Percentiles rank a stretch among this genome's conserved stretches.
phyloP scores from a whole-genome alignment of 1,140 invertebrate species.

The Ctenoplectra terminalis region DNA sequence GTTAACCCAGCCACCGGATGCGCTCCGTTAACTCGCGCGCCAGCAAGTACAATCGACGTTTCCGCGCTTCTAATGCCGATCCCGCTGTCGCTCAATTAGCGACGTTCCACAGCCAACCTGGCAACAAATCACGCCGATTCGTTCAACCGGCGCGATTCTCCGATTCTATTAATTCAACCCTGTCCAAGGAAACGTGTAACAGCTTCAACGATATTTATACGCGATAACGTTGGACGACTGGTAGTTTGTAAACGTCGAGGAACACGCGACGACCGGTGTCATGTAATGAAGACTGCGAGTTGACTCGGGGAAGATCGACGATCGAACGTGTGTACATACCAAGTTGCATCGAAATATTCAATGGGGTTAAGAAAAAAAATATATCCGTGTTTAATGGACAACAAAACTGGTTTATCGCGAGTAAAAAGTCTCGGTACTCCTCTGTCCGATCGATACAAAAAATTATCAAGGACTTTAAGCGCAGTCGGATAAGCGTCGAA shows the following conservation, averaged over 20 bases:
- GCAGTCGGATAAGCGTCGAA: too few relatives aligned
- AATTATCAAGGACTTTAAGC: too few relatives aligned
- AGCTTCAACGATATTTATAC: neutral
- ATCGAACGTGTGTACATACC: neutral
- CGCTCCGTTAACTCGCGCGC: constrained; percentile 63
- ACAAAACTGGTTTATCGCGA: too few relatives aligned
- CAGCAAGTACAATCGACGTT: constrained; percentile 15
- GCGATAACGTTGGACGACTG: neutral
- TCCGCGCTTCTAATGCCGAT: neutral
- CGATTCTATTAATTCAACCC: constrained; percentile 52
- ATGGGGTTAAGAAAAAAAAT: too few relatives aligned
- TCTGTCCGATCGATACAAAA: too few relatives aligned
- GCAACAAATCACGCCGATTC: constrained; percentile 50
- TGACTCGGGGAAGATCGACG: neutral
- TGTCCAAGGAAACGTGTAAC: neutral
- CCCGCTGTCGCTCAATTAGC: constrained; percentile 44
- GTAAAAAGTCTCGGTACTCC: too few relatives aligned
- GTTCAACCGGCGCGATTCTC: constrained; percentile 5
- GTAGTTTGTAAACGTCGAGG: constrained; percentile 27
- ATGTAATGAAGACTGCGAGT: constrained; percentile 36
- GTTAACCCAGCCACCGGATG: constrained; percentile 67
- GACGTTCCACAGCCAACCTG: constrained; percentile 29
- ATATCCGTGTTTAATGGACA: too few relatives aligned
- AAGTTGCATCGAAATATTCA: too few relatives aligned
- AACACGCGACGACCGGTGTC: neutral